Evolutionary conservation across 1,140 invertebrate species (phyloP).

Genomic region (Drosophila kikkawai): DNA sequence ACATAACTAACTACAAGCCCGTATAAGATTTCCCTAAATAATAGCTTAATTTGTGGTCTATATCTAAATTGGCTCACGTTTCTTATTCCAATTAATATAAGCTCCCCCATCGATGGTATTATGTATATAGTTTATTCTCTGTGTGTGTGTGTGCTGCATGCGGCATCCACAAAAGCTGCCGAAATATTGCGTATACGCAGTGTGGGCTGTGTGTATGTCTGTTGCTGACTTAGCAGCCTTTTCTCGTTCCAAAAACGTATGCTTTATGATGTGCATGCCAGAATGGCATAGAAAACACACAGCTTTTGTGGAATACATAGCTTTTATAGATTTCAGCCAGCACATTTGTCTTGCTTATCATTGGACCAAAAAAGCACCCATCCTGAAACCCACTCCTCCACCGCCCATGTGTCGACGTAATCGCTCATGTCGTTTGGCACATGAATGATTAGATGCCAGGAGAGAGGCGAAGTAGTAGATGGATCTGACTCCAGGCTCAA

Average conservation of each 20-base stretch:
- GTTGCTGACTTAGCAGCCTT: constrained; percentile 69
- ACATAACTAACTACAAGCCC: not conserved
- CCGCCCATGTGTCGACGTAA: constrained; percentile 63
- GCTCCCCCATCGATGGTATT: not conserved
- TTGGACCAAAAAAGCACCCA: constrained; percentile 10
- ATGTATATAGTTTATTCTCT: not conserved
- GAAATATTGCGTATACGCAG: constrained; percentile 72
- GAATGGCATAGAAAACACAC: constrained; percentile 32
- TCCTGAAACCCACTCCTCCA: not conserved
- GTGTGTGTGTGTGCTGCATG: constrained; percentile 38
- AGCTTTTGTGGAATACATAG: constrained; percentile 46
- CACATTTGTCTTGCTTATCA: constrained; percentile 80
- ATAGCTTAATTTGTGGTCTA: not conserved
- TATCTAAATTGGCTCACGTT: not conserved
- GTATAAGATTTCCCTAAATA: not conserved
- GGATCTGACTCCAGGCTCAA: constrained; percentile 3
- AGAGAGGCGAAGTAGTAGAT: constrained; percentile 1
- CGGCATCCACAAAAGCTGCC: constrained; percentile 51
- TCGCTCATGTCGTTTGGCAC: constrained; percentile 80
- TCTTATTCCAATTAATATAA: not conserved
- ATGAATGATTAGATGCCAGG: constrained; percentile 72
- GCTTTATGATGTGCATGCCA: constrained; percentile 72
- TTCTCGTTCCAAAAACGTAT: constrained; percentile 63
- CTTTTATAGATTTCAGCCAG: constrained; percentile 74
- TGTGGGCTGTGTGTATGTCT: not conserved